Conservation (phyloP, 2,797 vertebrate genomes). For the Coregonus suidteri region DNA sequence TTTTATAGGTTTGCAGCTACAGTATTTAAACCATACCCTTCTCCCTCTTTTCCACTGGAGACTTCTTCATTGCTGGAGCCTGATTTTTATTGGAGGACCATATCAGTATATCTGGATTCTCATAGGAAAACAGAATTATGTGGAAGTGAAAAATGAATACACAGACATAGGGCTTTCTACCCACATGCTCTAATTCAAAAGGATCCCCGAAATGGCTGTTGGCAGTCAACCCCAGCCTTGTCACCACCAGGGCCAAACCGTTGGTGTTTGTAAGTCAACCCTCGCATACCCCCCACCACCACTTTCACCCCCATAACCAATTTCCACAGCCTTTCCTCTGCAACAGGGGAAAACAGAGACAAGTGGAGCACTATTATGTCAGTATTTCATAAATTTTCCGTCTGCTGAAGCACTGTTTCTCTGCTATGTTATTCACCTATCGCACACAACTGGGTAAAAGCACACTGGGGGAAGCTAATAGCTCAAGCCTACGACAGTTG, state of each 20-base stretch:
- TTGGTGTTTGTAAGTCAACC: not conserved
- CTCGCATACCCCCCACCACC: no score
- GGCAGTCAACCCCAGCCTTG: not conserved
- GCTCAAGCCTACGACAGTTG: not conserved
- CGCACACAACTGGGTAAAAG: not conserved
- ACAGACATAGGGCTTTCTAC: not conserved
- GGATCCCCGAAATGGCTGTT: not conserved
- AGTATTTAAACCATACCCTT: no score
- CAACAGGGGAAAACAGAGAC: constrained; percentile 3
- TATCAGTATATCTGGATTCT: constrained; percentile 7
- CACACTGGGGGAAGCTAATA: not conserved
- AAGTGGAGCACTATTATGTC: no score
- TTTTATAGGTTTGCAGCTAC: no score
- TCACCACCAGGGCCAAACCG: not conserved
- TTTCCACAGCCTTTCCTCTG: not conserved
- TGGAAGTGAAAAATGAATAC: not conserved
- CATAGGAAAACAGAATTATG: not conserved
- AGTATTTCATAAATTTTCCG: constrained; percentile 4
- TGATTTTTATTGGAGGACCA: not conserved
- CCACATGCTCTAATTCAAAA: not conserved
- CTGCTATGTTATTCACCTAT: not conserved
- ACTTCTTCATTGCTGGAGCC: no score
- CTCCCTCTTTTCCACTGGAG: no score
- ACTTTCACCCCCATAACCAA: not conserved
- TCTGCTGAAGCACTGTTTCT: not conserved